A percentile compares a stretch with the other conserved stretches of the same genome.
These are phyloP conservation scores for Callyntrura guangdongensis DNA, from an alignment of 2,888 invertebrate genomes.

Conservation along the genomic window DNA sequence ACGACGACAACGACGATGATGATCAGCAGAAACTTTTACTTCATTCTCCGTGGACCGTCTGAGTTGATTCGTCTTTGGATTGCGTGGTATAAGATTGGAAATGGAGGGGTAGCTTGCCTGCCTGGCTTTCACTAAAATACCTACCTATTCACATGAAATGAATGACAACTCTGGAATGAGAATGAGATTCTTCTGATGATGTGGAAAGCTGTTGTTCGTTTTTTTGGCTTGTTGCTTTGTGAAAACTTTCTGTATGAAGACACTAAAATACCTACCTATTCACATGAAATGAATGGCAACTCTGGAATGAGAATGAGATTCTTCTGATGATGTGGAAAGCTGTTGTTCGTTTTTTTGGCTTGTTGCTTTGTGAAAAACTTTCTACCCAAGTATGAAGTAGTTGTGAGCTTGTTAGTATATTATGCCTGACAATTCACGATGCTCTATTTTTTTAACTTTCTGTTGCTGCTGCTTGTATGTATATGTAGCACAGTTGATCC, in stretches of 20 bases:
- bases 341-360: constrained; percentile 24
- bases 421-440: background rate
- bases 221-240: constrained; percentile 49
- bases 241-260: background rate
- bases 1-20: background rate
- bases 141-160: constrained; percentile 3
- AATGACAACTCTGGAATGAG: too few relatives aligned
- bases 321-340: constrained; percentile 7
- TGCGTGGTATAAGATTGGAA: constrained; percentile 14
- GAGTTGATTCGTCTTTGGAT: constrained; percentile 20
- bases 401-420: background rate
- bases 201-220: constrained; percentile 8
- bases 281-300: background rate
- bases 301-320: too few relatives aligned
- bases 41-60: background rate
- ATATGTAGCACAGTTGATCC: too few relatives aligned
- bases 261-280: constrained; percentile 15
- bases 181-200: too few relatives aligned
- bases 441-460: background rate
- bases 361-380: constrained; percentile 30
- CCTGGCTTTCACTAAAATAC: constrained; percentile 19
- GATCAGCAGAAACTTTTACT: constrained; percentile 42
- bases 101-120: background rate
- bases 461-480: background rate
- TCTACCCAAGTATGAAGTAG: background rate